Evolutionary conservation across 2,888 invertebrate species (phyloP).

Genomic region (Polydrusus tereticollis): DNA sequence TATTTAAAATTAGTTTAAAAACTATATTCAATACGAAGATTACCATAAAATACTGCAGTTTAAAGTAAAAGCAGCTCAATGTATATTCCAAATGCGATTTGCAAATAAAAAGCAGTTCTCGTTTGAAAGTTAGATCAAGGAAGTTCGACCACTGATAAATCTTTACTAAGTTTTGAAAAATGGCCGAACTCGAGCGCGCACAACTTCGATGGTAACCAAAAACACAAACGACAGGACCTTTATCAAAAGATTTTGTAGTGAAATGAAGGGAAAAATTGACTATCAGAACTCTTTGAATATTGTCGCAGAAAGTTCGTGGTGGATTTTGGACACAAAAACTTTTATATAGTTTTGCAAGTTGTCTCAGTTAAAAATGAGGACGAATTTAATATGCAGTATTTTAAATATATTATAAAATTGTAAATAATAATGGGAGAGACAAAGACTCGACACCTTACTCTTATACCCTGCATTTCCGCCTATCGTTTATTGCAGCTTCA

Average conservation of each 20-base stretch:
- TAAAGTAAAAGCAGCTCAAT: conserved; percentile 17
- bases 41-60: conserved; percentile 36
- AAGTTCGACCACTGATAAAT: conserved; percentile 44
- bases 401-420: too few relatives aligned
- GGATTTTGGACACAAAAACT: neutral
- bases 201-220: conserved; percentile 30
- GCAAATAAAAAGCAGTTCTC: conserved; percentile 28
- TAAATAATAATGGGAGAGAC: too few relatives aligned
- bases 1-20: conserved; percentile 16
- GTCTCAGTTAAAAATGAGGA: too few relatives aligned
- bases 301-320: neutral
- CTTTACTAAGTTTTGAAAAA: conserved; percentile 43
- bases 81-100: conserved; percentile 22
- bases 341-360: too few relatives aligned
- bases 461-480: too few relatives aligned
- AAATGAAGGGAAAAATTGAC: conserved; percentile 12
- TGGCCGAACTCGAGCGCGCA: conserved; percentile 21
- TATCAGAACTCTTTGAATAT: neutral
- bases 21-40: conserved; percentile 14
- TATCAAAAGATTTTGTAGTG: conserved; percentile 19
- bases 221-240: conserved; percentile 4
- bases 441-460: too few relatives aligned
- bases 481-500: too few relatives aligned
- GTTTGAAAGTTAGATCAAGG: conserved; percentile 39
- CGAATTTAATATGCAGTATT: too few relatives aligned